Base-by-base conservation (phyloP, 2,888 invertebrate species). In the Nemotelus nigrinus region DNA sequence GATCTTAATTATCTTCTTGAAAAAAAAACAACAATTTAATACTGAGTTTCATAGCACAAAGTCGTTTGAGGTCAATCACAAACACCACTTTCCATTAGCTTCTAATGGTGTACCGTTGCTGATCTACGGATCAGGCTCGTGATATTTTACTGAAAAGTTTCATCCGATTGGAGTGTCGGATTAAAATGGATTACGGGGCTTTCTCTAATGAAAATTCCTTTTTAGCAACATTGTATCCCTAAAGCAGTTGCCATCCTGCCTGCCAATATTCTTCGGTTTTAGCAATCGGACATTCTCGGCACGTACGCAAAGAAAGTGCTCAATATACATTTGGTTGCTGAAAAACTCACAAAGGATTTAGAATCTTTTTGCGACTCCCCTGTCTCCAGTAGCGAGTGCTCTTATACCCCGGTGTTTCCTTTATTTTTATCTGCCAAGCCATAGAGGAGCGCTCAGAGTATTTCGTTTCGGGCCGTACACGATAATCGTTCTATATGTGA, bases 231-330 rank as follows among this genome's bases (percentile, higher is more conserved):
- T 68, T 7, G 48, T 8, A 71, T 53, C 55, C 7, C 4, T 8
- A 57, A 53, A 43, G 43, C 8, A 55, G 39, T 55, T 71, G 70
- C 10, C 0, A 8, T 2, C 10, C 8, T 8, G 8, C 43, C 58
- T 60, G 58, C 25, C 58, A 45, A 57, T 39, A 72, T 41, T 60
- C 25, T 60, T 44, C 60, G 60, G 39, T 53, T 60, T 60, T 50
- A 2, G 7, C n/a, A 45, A 48, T 60, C 41, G 39, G 39, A 25
- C 55, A 74, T 74, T 5, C 74, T 47, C 39, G 50, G 41, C 74
- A 74, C 74, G 74, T 74, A 74, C 63, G n/a, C 50, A 39, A 25
- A 47, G 60, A 74, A 74, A 74, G 50, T 60, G 45, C 60, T 74
- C 60, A 74, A 74, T 58, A 53, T 43, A 55, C 70, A 44, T 44